These are phyloP conservation scores for Phrynocephalus vlangalii DNA, from an alignment of 2,797 vertebrate genomes.

Conservation along the genomic window DNA sequence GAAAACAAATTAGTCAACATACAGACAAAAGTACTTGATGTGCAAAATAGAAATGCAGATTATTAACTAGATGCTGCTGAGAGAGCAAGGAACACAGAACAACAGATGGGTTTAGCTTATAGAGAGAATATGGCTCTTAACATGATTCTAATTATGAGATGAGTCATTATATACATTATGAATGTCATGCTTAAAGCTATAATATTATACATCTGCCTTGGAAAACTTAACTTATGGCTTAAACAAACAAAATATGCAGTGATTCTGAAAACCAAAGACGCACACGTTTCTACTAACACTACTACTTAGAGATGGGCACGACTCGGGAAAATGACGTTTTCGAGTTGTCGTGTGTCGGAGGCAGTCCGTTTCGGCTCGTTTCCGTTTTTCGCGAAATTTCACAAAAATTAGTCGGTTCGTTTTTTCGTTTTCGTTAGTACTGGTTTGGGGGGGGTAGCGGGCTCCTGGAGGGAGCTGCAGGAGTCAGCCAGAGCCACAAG, in stretches of 20 bases:
- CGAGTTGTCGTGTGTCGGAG: too few species aligned
- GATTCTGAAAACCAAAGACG: not conserved
- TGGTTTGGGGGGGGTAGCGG: too few species aligned
- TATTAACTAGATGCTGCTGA: not conserved
- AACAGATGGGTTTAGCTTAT: slow-evolving; percentile 18
- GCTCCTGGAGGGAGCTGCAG: too few species aligned
- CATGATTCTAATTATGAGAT: not conserved
- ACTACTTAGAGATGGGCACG: too few species aligned
- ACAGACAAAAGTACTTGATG: not conserved
- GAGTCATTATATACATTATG: slow-evolving; percentile 16
- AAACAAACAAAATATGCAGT: not conserved
- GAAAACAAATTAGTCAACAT: not conserved
- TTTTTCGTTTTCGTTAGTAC: too few species aligned
- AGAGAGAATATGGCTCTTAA: not conserved
- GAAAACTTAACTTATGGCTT: not conserved
- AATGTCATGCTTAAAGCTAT: slow-evolving; percentile 2
- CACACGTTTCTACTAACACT: not conserved
- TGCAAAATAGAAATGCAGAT: not conserved
- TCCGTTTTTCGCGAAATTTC: too few species aligned
- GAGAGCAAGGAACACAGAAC: not conserved
- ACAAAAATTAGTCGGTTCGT: too few species aligned
- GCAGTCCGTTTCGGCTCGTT: too few species aligned
- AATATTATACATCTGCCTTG: not conserved
- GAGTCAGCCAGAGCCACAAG: too few species aligned
- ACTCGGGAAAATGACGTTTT: too few species aligned